Conservation (phyloP, 2,797 vertebrate genomes). For the Tiaroga cobitis region DNA sequence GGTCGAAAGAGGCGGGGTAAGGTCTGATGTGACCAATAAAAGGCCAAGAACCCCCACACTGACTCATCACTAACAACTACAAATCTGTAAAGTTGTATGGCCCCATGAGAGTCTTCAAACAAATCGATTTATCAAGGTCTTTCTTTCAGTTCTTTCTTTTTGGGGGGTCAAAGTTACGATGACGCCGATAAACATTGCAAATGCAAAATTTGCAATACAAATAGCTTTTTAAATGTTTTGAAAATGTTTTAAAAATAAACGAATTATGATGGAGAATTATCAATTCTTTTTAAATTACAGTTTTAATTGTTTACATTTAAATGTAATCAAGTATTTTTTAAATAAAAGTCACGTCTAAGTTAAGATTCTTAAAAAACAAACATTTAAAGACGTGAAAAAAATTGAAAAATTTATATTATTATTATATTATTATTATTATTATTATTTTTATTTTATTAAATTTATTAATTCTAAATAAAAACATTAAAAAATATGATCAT, state of each 20-base stretch:
- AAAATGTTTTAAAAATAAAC: background rate
- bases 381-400: background rate
- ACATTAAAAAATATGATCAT: too few species aligned
- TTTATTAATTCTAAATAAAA: background rate
- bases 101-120: slow-evolving; percentile 9
- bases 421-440: too few species aligned
- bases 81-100: background rate
- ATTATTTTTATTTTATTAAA: too few species aligned
- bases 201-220: background rate
- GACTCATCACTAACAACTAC: slow-evolving; percentile 18
- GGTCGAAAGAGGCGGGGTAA: slow-evolving; percentile 67
- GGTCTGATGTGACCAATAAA: slow-evolving; percentile 48
- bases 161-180: background rate
- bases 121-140: background rate
- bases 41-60: background rate
- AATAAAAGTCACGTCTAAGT: too few species aligned
- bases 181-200: background rate
- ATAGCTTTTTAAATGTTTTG: too few species aligned
- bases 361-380: too few species aligned
- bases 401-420: too few species aligned
- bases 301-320: too few species aligned
- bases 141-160: background rate
- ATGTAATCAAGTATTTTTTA: too few species aligned
- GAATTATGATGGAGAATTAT: too few species aligned
- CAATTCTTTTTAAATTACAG: too few species aligned